Base-by-base conservation (phyloP, 2,797 vertebrate species). In the Fistularia tabacaria region DNA sequence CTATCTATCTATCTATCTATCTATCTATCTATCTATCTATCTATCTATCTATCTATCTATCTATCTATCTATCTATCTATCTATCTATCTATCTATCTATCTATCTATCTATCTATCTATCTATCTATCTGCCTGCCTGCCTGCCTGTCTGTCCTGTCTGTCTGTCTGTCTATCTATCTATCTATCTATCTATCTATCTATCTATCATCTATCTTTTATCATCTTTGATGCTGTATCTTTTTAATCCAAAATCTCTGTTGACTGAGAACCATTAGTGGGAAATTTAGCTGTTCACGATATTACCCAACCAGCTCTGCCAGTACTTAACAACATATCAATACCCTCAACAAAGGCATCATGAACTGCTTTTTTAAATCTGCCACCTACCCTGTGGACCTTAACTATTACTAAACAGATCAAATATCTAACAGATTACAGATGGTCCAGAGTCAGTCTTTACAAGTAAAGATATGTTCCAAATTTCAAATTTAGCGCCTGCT, bases 71-170 rank as follows among this genome's bases (percentile, higher is more conserved):
- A 48, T 10, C 10, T 59, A 55, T 10, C 42, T n/a, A n/a, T 44
- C 42, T n/a, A 10, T 44, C 43, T 7, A n/a, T 7, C 36, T n/a
- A 10, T 44, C 10, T 44, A 10, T 10, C 41, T 36, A n/a, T 47
- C 43, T 36, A 6, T 49, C 45, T 54, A 25, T 60, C 14, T 46
- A 47, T 57, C 52, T 48, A 10, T 62, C 49, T 41, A 45, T 75
- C 59, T 56, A 49, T 71, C 61, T 45, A 14, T 77, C 63, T 50
- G 42, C 10, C 10, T 54, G 50, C 10, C 10, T 59, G 57, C 10
- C 42, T n/a, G 42, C 13, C 42, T n/a, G 10, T 44, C 43, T 7
- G 41, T 55, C 25, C 39, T 39, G 3, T 40, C 10, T 38, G 10
- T 57, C 46, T 49, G 9, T 57, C 46, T 25, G 5, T 25, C 25